Base-by-base conservation (phyloP, 1,140 invertebrate genomes). In the Papilio dardanus region DNA sequence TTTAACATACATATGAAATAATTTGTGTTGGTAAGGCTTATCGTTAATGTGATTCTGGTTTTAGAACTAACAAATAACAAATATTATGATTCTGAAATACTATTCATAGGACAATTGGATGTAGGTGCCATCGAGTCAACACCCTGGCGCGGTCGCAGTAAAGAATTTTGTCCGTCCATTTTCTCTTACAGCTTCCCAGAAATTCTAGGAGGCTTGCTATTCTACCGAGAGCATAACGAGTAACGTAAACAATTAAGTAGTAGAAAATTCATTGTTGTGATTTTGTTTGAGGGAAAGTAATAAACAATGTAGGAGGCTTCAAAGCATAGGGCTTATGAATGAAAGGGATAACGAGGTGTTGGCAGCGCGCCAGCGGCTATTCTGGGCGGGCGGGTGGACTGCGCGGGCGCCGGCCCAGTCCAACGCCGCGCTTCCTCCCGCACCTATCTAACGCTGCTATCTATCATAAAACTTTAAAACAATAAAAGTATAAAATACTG, bases 401-500 rank as follows among this genome's bases (percentile, higher is more conserved):
- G 83, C 89, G 88, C 88, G 80, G 78, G 86, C 86, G 89, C 89
- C 83, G 74, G 69, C 77, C 85, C 89, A 92, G 90, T 91, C 81
- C 74, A 73, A 74, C 86, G 88, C 84, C 87, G 89, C 86, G 88
- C 68, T 76, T 77, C 71, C 81, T 79, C 77, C 80, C 78, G 79
- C 75, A 62, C 75, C 62, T 79, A 76, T 81, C 79, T 62, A 71
- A 75, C 78, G 78, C 71, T 75, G 35, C 54, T 67, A 71, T 67
- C 24, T 76, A 65, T 35, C 37, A 50, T 35, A 19, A 67, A 28
- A 21, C 35, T 69, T 12, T 35, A 67, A 62, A 62, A 30, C 12
- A 71, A 71, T 71, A 65, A 66, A 31, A 30, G 58, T 37, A 16
- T n/a, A 33, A 33, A 28, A 24, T 37, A 35, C 5, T 30, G 3